A percentile compares a stretch with the other conserved stretches of the same genome.
These are phyloP conservation scores for Halictus rubicundus DNA, from an alignment of 1,140 invertebrate genomes.

Conservation along the genomic window DNA sequence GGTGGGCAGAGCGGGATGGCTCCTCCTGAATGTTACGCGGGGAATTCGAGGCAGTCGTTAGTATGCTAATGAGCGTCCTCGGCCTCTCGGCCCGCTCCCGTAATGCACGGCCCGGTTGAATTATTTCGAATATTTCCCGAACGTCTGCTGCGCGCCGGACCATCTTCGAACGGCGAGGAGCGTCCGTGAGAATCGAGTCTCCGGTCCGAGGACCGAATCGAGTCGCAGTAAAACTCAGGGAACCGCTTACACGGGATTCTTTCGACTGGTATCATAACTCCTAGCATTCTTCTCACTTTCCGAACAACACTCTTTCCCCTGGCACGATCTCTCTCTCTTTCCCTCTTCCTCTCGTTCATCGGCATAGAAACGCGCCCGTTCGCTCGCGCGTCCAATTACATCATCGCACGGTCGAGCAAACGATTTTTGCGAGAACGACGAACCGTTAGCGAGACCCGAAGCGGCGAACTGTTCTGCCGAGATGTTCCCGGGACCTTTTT, in stretches of 20 bases:
- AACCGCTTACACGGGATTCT: neutral
- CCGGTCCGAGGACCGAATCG: neutral
- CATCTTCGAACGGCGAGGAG: too few relatives aligned
- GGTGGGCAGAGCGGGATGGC: slow-evolving; percentile 19
- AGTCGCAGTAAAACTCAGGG: neutral
- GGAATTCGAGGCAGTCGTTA: slow-evolving; percentile 75
- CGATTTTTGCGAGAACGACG: neutral
- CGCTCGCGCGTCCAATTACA: neutral
- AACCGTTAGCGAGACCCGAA: slow-evolving; percentile 9
- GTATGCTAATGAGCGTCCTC: slow-evolving; percentile 77
- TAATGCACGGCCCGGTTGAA: slow-evolving; percentile 64
- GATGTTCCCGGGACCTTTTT: slow-evolving; percentile 15
- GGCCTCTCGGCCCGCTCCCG: slow-evolving; percentile 49
- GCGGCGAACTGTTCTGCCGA: neutral
- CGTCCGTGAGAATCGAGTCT: slow-evolving; percentile 27
- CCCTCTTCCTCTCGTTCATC: neutral
- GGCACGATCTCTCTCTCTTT: neutral
- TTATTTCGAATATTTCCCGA: slow-evolving; percentile 76
- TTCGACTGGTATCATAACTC: neutral
- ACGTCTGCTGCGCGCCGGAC: slow-evolving; percentile 33
- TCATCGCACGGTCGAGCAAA: neutral
- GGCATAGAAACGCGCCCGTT: neutral
- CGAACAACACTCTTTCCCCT: neutral
- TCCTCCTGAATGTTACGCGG: slow-evolving; percentile 68
- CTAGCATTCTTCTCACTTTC: neutral